phyloP scores from a whole-genome alignment of 2,888 invertebrate genomes.

The Dolichopus griseipennis region DNA sequence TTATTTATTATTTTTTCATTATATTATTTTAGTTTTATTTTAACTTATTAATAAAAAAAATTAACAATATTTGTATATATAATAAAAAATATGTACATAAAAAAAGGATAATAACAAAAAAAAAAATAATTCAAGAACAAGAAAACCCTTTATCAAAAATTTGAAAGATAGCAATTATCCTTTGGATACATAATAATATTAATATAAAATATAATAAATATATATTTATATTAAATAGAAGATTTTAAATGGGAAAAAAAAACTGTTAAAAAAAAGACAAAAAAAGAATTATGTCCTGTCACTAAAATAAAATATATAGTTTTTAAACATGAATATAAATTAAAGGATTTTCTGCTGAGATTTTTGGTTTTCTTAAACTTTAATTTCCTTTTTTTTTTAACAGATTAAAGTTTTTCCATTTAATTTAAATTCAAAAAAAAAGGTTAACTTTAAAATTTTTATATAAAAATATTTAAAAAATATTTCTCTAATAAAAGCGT shows the following conservation, averaged over 20 bases:
- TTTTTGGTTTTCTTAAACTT: not conserved
- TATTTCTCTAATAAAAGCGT: no score
- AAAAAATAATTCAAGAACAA: not conserved
- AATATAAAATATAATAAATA: not conserved
- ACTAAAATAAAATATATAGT: not conserved
- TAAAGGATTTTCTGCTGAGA: not conserved
- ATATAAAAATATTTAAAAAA: no score
- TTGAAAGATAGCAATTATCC: not conserved
- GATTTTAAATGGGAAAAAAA: not conserved
- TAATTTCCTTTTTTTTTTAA: not conserved
- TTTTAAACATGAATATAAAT: not conserved
- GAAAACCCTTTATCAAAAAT: not conserved
- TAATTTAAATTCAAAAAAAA: no score
- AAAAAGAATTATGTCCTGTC: constrained; percentile 1
- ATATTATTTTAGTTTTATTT: no score
- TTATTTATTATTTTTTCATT: no score
- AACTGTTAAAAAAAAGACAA: not conserved
- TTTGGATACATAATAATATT: not conserved
- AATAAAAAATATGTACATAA: no score
- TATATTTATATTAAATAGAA: not conserved
- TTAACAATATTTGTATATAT: no score
- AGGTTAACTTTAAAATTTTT: no score
- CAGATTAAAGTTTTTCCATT: no score
- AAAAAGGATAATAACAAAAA: not conserved
- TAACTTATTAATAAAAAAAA: no score